A percentile compares a stretch with the other conserved stretches of the same genome.
Conservation (phyloP, 2,797 vertebrate genomes). For the Hypotaenidia philippensis region DNA sequence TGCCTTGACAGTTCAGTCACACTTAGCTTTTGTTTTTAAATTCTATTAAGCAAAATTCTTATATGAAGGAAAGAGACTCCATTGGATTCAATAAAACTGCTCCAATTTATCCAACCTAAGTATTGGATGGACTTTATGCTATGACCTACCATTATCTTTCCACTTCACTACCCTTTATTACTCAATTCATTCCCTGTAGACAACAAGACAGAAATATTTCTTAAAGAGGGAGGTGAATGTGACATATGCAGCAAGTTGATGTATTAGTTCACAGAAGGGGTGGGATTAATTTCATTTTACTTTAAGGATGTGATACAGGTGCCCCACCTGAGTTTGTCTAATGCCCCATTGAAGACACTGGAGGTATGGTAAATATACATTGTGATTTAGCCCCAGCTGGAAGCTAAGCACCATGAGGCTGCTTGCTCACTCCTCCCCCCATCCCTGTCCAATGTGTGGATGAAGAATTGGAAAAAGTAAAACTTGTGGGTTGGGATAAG, state of each 20-base stretch:
- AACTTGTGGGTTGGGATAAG: too few relatives aligned
- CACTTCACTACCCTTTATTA: slow-evolving; percentile 22
- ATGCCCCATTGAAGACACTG: background rate
- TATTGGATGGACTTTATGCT: background rate
- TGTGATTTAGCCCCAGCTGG: too few relatives aligned
- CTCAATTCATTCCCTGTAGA: background rate
- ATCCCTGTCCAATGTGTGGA: too few relatives aligned
- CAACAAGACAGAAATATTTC: background rate
- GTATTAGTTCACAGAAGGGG: background rate
- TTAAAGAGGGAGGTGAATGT: background rate
- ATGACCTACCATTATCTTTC: background rate
- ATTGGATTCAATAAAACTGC: background rate
- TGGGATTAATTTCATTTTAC: background rate
- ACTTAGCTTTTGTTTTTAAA: background rate
- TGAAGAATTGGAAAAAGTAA: too few relatives aligned
- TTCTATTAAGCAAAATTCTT: background rate
- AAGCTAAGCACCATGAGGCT: too few relatives aligned
- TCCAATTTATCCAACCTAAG: background rate
- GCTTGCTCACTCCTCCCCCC: too few relatives aligned
- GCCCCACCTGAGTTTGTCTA: background rate
- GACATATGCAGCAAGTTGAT: background rate
- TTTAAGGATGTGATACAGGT: background rate
- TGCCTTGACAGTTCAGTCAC: background rate
- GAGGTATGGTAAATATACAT: background rate
- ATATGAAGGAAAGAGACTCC: background rate